A percentile compares a stretch with the other conserved stretches of the same genome.
Evolutionary conservation across 2,113 vertebrate genomes (phyloP).

Genomic region (Prunella himalayana): DNA sequence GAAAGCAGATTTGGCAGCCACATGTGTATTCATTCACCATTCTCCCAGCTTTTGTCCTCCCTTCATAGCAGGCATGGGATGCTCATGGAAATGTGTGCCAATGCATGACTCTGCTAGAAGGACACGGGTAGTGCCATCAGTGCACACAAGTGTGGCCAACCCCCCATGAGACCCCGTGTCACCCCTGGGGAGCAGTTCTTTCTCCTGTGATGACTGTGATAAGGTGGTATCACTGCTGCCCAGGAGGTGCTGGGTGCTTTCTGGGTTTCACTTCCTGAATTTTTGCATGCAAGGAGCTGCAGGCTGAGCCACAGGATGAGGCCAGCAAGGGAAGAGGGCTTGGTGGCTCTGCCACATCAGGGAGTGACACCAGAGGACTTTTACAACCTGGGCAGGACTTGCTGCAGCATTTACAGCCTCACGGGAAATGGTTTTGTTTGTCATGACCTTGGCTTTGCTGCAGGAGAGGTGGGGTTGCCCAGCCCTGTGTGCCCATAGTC

Average conservation of each 20-base stretch:
- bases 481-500: background rate
- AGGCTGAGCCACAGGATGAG: background rate
- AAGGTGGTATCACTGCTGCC: background rate
- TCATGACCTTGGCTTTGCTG: rapidly evolving
- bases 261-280: background rate
- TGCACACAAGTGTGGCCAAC: background rate
- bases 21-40: background rate
- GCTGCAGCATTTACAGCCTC: background rate
- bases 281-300: rapidly evolving
- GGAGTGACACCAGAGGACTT: background rate
- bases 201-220: background rate
- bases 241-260: rapidly evolving
- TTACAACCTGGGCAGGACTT: background rate
- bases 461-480: background rate
- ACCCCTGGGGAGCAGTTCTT: background rate
- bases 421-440: background rate
- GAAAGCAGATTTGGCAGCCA: background rate
- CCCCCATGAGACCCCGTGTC: rapidly evolving
- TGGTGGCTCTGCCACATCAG: background rate
- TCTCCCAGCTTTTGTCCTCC: background rate
- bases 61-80: background rate
- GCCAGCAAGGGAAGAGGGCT: background rate
- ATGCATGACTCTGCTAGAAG: background rate
- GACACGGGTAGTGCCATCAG: background rate
- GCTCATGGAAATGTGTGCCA: rapidly evolving